A percentile compares a stretch with the other conserved stretches of the same genome.
phyloP scores from a whole-genome alignment of 2,888 invertebrate genomes.

The Hecatera dysodea region DNA sequence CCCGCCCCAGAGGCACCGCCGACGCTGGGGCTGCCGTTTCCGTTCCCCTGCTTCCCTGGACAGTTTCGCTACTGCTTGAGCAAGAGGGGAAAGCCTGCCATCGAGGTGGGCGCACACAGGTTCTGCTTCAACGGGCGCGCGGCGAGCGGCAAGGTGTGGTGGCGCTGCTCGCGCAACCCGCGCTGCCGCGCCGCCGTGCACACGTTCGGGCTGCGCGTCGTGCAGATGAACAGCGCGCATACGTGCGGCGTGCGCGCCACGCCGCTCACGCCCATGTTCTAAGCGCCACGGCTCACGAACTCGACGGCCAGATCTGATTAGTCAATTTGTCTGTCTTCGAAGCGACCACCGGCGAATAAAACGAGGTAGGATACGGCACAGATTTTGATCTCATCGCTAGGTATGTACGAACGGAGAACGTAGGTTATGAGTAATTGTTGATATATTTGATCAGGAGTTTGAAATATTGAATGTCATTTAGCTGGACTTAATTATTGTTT shows the following conservation, averaged over 20 bases:
- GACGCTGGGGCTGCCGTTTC: conserved; percentile 86
- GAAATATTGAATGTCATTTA: conserved; percentile 67
- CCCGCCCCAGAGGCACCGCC: conserved; percentile 79
- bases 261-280: conserved; percentile 88
- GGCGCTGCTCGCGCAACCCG: conserved; percentile 88
- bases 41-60: conserved; percentile 88
- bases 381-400: conserved; percentile 78
- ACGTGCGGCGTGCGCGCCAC: conserved; percentile 89
- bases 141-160: conserved; percentile 89
- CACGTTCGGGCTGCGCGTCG: conserved; percentile 87
- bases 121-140: conserved; percentile 89
- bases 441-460: conserved; percentile 63
- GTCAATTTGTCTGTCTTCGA: conserved; percentile 78
- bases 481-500: conserved; percentile 75
- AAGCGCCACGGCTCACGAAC: conserved; percentile 46
- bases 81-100: conserved; percentile 88
- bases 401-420: conserved; percentile 50
- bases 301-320: conserved; percentile 49
- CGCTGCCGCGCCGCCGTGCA: conserved; percentile 88
- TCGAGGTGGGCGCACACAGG: conserved; percentile 88
- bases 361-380: conserved; percentile 83
- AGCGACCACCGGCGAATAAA: conserved; percentile 79
- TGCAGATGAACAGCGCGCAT: conserved; percentile 89
- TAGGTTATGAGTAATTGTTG: conserved; percentile 52
- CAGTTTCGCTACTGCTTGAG: conserved; percentile 89